Percentiles rank a stretch among this genome's conserved stretches.
These are phyloP conservation scores for Hemicentrotus pulcherrimus DNA, from an alignment of 35 echinoderm and acorn worm genomes.

Conservation along the genomic window DNA sequence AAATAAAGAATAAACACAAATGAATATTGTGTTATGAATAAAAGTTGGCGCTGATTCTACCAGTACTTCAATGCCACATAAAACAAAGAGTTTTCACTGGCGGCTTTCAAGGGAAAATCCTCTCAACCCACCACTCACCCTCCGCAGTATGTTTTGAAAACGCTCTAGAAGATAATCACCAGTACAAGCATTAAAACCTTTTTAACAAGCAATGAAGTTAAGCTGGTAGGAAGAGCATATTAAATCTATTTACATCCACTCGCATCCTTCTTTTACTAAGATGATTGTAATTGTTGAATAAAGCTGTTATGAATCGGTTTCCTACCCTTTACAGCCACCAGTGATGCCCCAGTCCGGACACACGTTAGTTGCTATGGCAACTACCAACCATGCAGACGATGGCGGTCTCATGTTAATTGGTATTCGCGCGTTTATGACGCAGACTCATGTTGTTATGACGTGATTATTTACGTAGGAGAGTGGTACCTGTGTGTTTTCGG, in stretches of 20 bases:
- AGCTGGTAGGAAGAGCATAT: not conserved
- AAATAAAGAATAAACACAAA: too few relatives aligned
- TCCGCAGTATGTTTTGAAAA: too few relatives aligned
- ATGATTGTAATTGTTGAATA: not conserved
- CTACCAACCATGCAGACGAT: not conserved
- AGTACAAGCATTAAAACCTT: too few relatives aligned
- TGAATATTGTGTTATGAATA: too few relatives aligned
- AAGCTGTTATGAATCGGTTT: not conserved
- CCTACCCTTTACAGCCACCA: not conserved
- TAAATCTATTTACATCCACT: not conserved
- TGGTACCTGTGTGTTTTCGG: conserved; percentile 11
- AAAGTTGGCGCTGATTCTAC: too few relatives aligned
- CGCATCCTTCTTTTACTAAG: not conserved
- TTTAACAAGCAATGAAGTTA: too few relatives aligned
- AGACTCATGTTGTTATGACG: conserved; percentile 26
- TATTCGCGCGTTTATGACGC: conserved; percentile 30
- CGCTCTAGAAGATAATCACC: too few relatives aligned
- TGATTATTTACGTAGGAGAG: conserved; percentile 39
- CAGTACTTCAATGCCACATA: too few relatives aligned
- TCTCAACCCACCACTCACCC: too few relatives aligned
- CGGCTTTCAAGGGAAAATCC: too few relatives aligned
- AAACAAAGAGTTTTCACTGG: too few relatives aligned
- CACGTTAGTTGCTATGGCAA: not conserved
- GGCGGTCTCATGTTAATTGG: not conserved
- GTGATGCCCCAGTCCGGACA: conserved; percentile 14